Conservation (phyloP, 2,113 vertebrate species). For the Centropristis striata region DNA sequence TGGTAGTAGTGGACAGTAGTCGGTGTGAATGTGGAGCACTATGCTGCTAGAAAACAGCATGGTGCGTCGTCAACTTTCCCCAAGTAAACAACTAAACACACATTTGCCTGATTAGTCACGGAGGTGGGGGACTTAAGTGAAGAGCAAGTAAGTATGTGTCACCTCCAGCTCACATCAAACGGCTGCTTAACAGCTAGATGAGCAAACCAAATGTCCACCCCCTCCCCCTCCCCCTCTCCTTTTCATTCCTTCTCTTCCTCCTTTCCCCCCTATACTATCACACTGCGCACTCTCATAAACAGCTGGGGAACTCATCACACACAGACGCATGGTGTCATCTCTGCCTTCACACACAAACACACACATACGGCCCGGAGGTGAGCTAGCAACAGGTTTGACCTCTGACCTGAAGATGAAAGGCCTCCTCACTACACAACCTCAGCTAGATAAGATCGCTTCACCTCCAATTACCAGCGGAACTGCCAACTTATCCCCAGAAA, state of each 20-base stretch:
- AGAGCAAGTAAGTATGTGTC: conserved; percentile 26
- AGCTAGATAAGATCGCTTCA: conserved; percentile 24
- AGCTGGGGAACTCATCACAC: conserved; percentile 74
- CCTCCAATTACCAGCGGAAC: conserved; percentile 1
- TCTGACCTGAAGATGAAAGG: conserved; percentile 54
- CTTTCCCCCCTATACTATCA: conserved; percentile 8
- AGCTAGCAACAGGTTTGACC: conserved; percentile 57
- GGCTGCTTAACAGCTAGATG: conserved; percentile 68
- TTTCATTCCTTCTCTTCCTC: neutral
- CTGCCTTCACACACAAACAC: conserved; percentile 38
- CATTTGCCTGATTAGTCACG: conserved; percentile 43
- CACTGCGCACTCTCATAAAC: conserved; percentile 63
- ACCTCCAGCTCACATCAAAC: conserved; percentile 70
- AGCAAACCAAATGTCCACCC: conserved; percentile 78
- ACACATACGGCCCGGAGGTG: conserved; percentile 21
- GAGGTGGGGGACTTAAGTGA: conserved; percentile 12
- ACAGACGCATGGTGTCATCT: conserved; percentile 52
- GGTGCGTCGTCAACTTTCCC: conserved; percentile 37
- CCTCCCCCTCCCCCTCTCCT: neutral
- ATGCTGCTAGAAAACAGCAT: conserved; percentile 18
- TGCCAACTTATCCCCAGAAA: neutral
- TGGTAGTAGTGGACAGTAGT: neutral
- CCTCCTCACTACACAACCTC: conserved; percentile 20
- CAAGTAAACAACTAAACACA: conserved; percentile 47
- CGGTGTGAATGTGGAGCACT: neutral